phyloP scores from a whole-genome alignment of 2,797 vertebrate genomes.

The Coreius guichenoti region DNA sequence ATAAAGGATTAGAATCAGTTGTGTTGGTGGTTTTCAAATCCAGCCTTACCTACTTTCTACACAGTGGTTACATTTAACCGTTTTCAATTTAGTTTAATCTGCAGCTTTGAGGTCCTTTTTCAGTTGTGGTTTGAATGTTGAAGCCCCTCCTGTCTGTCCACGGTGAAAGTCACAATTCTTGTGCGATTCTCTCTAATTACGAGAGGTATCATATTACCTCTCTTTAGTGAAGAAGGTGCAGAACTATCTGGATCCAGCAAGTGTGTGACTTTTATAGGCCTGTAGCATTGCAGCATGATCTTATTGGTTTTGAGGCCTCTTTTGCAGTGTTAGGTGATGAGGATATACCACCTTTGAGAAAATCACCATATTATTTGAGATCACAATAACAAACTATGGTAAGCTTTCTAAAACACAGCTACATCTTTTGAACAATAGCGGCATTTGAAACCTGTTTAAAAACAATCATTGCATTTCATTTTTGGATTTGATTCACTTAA shows the following conservation, averaged over 20 bases:
- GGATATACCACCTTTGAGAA: conserved; percentile 21
- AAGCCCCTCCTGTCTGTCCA: neutral
- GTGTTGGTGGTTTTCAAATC: neutral
- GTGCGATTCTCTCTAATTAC: conserved; percentile 42
- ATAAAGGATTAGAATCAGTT: neutral
- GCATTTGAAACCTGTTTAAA: neutral
- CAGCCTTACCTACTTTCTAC: too few species aligned
- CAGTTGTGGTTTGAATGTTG: neutral
- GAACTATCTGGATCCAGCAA: neutral
- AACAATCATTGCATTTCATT: neutral
- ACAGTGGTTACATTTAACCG: neutral
- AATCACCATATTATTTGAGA: neutral
- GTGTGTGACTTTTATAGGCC: conserved; percentile 29
- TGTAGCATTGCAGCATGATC: conserved; percentile 35
- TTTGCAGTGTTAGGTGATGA: conserved; percentile 25
- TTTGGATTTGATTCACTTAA: neutral
- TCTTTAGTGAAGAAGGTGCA: conserved; percentile 27
- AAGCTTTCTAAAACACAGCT: neutral
- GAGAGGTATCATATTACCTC: conserved; percentile 28
- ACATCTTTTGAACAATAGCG: neutral
- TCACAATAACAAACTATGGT: neutral
- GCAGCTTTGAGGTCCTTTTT: conserved; percentile 12
- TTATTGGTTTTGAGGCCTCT: conserved; percentile 32
- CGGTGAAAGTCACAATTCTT: neutral
- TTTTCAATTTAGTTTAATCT: neutral